phyloP scores from a whole-genome alignment of 2,888 invertebrate genomes.

The Andrena hattorfiana region DNA sequence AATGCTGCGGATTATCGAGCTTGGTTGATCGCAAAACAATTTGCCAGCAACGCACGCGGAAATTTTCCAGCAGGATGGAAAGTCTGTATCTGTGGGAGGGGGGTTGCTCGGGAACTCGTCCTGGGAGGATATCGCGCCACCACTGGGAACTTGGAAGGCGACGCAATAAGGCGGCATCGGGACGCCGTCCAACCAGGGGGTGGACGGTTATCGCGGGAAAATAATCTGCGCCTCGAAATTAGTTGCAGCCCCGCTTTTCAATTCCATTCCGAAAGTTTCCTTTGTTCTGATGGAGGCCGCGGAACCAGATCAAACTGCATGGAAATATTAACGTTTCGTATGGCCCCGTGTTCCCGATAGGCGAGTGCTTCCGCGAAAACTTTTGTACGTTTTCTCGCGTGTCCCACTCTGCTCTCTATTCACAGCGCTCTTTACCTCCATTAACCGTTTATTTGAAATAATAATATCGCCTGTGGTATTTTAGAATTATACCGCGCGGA shows the following conservation, averaged over 20 bases:
- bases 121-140: neutral
- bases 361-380: conserved; percentile 4
- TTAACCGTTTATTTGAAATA: conserved; percentile 15
- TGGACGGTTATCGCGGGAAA: conserved; percentile 9
- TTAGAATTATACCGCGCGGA: neutral
- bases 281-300: conserved; percentile 22
- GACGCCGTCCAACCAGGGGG: conserved; percentile 8
- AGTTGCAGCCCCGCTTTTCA: conserved; percentile 25
- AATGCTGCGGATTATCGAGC: conserved; percentile 5
- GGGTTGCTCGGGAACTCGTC: neutral
- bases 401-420: conserved; percentile 8
- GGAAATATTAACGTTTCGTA: conserved; percentile 40
- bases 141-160: conserved; percentile 4
- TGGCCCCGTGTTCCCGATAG: conserved; percentile 10
- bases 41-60: neutral
- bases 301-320: conserved; percentile 46
- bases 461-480: neutral
- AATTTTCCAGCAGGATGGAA: neutral
- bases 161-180: conserved; percentile 16
- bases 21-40: neutral
- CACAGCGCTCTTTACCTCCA: conserved; percentile 1
- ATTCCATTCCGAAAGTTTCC: conserved; percentile 42
- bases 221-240: conserved; percentile 45
- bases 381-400: conserved; percentile 16
- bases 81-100: neutral